These are phyloP conservation scores for Rallus crepitans DNA, from an alignment of 2,797 vertebrate species.

Conservation along the genomic window DNA sequence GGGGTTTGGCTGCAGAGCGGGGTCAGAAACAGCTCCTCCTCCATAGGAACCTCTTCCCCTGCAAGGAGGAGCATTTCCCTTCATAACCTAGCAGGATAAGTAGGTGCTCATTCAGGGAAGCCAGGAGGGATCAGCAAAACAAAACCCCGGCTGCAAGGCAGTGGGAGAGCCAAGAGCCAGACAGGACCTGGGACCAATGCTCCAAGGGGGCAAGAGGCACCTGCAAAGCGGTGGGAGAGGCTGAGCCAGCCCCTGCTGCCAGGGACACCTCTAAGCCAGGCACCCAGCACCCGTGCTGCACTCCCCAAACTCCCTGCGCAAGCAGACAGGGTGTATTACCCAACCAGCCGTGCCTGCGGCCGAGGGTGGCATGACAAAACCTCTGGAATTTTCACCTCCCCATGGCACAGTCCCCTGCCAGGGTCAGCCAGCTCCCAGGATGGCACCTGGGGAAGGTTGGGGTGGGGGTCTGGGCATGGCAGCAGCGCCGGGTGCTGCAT, in stretches of 20 bases:
- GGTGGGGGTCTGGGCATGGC: not conserved
- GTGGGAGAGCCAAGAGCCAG: accelerated
- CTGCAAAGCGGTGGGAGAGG: not conserved
- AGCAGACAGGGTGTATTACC: not conserved
- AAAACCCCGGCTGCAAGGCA: not conserved
- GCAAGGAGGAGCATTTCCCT: not conserved
- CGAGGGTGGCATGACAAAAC: not conserved
- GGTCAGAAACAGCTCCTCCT: not conserved
- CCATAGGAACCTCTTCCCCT: not conserved
- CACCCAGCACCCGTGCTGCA: accelerated
- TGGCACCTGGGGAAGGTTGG: accelerated
- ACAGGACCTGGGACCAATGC: accelerated
- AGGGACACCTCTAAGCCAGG: not conserved
- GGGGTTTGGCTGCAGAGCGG: not conserved
- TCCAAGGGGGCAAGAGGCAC: not conserved
- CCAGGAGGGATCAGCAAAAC: not conserved
- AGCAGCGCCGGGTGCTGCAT: accelerated
- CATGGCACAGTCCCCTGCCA: accelerated
- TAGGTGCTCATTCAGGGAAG: not conserved
- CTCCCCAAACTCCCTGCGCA: accelerated
- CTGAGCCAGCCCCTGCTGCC: accelerated
- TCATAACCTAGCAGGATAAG: not conserved
- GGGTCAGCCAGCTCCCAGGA: accelerated
- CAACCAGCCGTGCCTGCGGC: not conserved
- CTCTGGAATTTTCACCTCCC: not conserved